Evolutionary conservation across 1,140 invertebrate species (phyloP).

Genomic region (Drosophila aff.): DNA sequence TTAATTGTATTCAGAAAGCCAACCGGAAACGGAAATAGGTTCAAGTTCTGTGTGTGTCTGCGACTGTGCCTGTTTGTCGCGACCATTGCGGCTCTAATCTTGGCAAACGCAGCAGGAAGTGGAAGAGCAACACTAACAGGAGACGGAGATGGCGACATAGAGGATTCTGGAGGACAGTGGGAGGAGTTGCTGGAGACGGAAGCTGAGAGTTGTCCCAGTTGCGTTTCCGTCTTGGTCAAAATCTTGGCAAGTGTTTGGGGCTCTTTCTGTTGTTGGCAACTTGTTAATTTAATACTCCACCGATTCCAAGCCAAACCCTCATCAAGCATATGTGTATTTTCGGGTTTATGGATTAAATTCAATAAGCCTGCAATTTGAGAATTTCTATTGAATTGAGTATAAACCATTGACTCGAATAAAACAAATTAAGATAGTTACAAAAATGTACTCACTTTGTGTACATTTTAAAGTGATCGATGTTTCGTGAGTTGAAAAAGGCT

Average conservation of each 20-base stretch:
- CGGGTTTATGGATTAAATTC: not conserved
- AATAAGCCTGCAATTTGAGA: not conserved
- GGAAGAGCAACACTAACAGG: constrained; percentile 35
- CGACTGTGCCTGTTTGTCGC: constrained; percentile 51
- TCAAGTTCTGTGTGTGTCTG: constrained; percentile 49
- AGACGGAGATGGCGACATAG: constrained; percentile 37
- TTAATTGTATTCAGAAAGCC: constrained; percentile 76
- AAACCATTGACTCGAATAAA: not conserved
- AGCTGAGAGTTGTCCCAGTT: constrained; percentile 54
- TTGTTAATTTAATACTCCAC: constrained; percentile 51
- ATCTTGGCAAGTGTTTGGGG: constrained; percentile 50
- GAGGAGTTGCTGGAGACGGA: constrained; percentile 11
- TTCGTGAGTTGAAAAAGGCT: not conserved
- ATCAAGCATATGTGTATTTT: not conserved
- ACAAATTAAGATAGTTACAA: not conserved
- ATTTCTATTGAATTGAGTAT: not conserved
- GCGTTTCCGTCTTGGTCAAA: constrained; percentile 57
- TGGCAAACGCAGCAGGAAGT: constrained; percentile 63
- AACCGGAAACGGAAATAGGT: constrained; percentile 79
- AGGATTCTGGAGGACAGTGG: constrained; percentile 8
- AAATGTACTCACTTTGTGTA: not conserved
- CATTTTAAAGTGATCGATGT: not conserved
- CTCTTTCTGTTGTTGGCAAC: constrained; percentile 54
- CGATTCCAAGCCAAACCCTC: constrained; percentile 17
- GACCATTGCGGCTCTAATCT: constrained; percentile 64